Percentiles rank a stretch among this genome's conserved stretches.
phyloP scores from a whole-genome alignment of 2,113 vertebrate genomes.

The Naja naja region DNA sequence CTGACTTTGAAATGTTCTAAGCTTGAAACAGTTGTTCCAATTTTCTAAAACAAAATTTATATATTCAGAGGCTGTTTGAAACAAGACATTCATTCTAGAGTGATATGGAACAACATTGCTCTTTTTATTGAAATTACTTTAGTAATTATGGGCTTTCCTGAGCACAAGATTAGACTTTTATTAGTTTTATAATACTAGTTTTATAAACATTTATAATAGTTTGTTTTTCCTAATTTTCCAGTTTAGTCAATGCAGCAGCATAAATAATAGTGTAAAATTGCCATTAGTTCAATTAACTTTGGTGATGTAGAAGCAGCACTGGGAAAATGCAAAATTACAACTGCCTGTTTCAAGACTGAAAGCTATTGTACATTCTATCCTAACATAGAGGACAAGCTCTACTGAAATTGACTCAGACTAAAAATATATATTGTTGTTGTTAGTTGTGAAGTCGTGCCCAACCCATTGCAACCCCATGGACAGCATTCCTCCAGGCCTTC shows the following conservation, averaged over 20 bases:
- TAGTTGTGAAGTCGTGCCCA: too few species aligned
- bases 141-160: background rate
- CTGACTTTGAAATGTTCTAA: background rate
- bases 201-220: background rate
- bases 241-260: background rate
- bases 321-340: background rate
- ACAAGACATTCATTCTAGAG: background rate
- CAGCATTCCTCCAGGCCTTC: too few species aligned
- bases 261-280: background rate
- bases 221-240: background rate
- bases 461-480: too few species aligned
- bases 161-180: background rate
- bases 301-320: background rate
- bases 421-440: background rate
- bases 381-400: background rate
- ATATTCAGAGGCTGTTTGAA: background rate
- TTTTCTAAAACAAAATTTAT: background rate
- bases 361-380: background rate
- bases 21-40: background rate
- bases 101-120: background rate
- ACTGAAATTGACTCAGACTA: background rate
- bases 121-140: background rate
- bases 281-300: background rate
- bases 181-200: too few species aligned
- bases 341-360: background rate